Conservation (phyloP, 1,140 invertebrate species). For the Chrysomallon squamiferum region DNA sequence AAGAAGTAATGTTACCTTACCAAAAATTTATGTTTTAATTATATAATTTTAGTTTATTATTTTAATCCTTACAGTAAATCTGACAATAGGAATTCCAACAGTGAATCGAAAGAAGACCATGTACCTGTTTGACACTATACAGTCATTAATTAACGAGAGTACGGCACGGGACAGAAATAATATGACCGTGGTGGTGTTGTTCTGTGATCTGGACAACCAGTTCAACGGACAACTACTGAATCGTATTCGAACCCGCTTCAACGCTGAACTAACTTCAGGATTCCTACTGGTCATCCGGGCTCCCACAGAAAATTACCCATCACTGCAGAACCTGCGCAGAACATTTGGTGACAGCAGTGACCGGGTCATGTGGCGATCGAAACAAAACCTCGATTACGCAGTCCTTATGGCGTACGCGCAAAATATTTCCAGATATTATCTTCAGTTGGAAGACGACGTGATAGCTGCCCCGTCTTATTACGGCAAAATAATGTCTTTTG, state of each 20-base stretch:
- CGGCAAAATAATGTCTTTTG: constrained; percentile 45
- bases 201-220: constrained; percentile 36
- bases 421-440: constrained; percentile 51
- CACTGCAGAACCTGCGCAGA: constrained; percentile 42
- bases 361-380: constrained; percentile 58
- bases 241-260: constrained; percentile 24
- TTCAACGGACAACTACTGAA: constrained; percentile 30
- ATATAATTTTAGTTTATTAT: no score
- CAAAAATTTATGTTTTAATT: no score
- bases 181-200: constrained; percentile 35
- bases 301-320: constrained; percentile 47
- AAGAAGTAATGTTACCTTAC: no score
- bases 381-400: constrained; percentile 61
- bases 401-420: constrained; percentile 52
- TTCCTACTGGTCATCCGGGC: constrained; percentile 53
- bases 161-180: constrained; percentile 18
- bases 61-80: constrained; percentile 42
- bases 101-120: constrained; percentile 30
- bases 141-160: constrained; percentile 36
- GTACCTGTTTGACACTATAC: constrained; percentile 44
- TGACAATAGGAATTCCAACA: constrained; percentile 55
- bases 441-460: constrained; percentile 63
- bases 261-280: constrained; percentile 18
- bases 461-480: constrained; percentile 48
- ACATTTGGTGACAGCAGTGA: constrained; percentile 53